Percentiles rank a stretch among this genome's conserved stretches.
These are phyloP conservation scores for Dimorphilus gyrociliatus DNA, from an alignment of 2,888 invertebrate species.

Conservation along the genomic window DNA sequence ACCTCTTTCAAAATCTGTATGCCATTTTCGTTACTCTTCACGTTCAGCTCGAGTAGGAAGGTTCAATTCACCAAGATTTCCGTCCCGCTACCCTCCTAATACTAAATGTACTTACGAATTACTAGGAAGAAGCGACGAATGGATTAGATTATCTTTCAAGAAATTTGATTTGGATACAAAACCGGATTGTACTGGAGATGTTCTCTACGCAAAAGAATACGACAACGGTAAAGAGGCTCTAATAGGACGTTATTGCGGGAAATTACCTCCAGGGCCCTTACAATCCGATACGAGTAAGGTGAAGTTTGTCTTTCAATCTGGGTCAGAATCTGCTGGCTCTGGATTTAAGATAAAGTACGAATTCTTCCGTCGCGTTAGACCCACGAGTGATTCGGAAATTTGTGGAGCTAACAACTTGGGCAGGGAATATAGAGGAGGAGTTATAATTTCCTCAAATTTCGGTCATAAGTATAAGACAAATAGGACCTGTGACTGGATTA, in stretches of 20 bases:
- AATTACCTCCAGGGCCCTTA: constrained; percentile 80
- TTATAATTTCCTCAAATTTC: constrained; percentile 70
- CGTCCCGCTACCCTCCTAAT: constrained; percentile 35
- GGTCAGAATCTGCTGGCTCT: constrained; percentile 62
- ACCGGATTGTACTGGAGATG: background rate
- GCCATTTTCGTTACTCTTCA: constrained; percentile 65
- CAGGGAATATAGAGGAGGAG: too few species aligned
- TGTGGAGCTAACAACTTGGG: too few species aligned
- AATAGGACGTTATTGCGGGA: constrained; percentile 77
- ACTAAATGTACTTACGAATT: constrained; percentile 39
- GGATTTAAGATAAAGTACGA: constrained; percentile 91
- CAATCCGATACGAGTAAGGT: constrained; percentile 78
- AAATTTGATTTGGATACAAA: constrained; percentile 16
- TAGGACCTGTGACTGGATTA: constrained; percentile 82
- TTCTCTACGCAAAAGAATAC: background rate
- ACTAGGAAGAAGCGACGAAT: constrained; percentile 24
- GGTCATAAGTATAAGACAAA: constrained; percentile 63
- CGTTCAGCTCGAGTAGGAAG: constrained; percentile 20
- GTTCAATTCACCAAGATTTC: constrained; percentile 71
- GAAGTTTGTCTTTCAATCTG: constrained; percentile 71
- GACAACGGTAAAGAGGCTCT: constrained; percentile 37
- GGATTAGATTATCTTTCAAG: constrained; percentile 27
- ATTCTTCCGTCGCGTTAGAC: too few species aligned
- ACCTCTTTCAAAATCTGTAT: constrained; percentile 62
- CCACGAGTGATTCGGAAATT: too few species aligned